Base-by-base conservation (phyloP, 2,113 vertebrate genomes). In the Ammodytes marinus region DNA sequence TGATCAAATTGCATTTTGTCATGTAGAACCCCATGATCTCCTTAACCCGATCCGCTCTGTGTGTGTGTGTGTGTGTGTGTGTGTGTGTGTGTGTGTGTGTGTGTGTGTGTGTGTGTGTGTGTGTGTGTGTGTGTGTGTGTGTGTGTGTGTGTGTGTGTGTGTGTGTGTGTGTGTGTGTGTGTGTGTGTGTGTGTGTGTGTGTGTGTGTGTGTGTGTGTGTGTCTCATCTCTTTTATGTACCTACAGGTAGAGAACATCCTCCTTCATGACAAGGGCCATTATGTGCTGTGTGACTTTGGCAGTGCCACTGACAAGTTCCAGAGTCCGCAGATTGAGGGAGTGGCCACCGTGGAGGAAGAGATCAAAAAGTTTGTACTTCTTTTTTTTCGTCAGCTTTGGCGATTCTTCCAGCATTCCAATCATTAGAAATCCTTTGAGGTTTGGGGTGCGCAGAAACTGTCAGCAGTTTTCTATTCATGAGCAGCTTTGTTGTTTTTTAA, bases 231-330 rank as follows among this genome's bases (percentile, higher is more conserved):
- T 35, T 77, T 1, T 75, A 1, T 86, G 27, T 27, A 1, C 93
- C 86, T 74, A 4, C 85, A 99, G 98, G 98, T 99, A 91, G 98
- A 99, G 89, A 99, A 99, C 92, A 99, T 99, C 86, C 95, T 99
- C 74, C 94, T 99, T 69, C 98, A 99, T 3, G 98, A 99, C 83
- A 96, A 97, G 83, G 98, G 98, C 75, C 97, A 99, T 91, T 99
- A 99, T 1, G 98, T 99, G 78, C 95, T 99, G 54, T 99, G 98
- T 88, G 98, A 99, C 92, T 99, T 99, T 74, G 98, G 98, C 81
- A 99, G 98, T 1, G 98, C 98, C 74, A 99, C 97, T 8, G 96
- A 98, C 94, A 97, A 97, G 91, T 98, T 98, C 87, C 97, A 99
- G 95, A 99, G 98, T 89, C 98, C 98, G 2, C 97, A 99, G 50